Base-by-base conservation (phyloP, 2,797 vertebrate genomes). In the Arrhamphus sclerolepis region DNA sequence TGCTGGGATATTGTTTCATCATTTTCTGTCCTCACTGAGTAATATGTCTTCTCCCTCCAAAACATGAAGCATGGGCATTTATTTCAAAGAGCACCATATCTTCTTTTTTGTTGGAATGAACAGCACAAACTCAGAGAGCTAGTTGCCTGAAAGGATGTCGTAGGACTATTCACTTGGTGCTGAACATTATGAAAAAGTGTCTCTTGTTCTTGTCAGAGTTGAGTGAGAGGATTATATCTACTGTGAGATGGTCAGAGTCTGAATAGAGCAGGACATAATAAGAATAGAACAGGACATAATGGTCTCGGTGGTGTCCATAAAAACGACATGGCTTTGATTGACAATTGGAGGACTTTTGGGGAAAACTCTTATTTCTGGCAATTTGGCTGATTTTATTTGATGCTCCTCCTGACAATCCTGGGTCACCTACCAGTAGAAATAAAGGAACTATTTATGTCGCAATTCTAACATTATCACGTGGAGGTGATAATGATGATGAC, bases 1-100 rank as follows among this genome's bases (percentile, higher is more conserved):
- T 49, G 44, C 52, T 6, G 31, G 56, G 70, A 62, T 75, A 66
- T 70, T 70, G 70, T 72, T 75, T 73, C 70, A 69, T 75, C 62
- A 49, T 52, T 43, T 53, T 48, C 57, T 62, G 20, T 17, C 18
- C 40, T 65, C 65, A 11, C 65, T 11, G 39, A 42, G 63, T 48
- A 9, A 77, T 62, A 52, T 22, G 24, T 75, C 62, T 56, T 72
- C 52, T 55, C 34, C 43, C 5, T 69, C 40, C 41, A 40, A 56
- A 64, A 44, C 5, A 55, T 38, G 26, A 58, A 63, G 42, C 26
- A 69, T 46, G 55, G 65, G 24, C 10, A 41, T 57, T 62, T 62
- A 29, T 47, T 71, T 42, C 5, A 39, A 24, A 60, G 54, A 29
- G 47, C 0, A n/a, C n/a, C n/a, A n/a, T n/a, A n/a, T 9, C 31